These are phyloP conservation scores for Ageneiosus marmoratus DNA, from an alignment of 2,113 vertebrate genomes.

Conservation along the genomic window DNA sequence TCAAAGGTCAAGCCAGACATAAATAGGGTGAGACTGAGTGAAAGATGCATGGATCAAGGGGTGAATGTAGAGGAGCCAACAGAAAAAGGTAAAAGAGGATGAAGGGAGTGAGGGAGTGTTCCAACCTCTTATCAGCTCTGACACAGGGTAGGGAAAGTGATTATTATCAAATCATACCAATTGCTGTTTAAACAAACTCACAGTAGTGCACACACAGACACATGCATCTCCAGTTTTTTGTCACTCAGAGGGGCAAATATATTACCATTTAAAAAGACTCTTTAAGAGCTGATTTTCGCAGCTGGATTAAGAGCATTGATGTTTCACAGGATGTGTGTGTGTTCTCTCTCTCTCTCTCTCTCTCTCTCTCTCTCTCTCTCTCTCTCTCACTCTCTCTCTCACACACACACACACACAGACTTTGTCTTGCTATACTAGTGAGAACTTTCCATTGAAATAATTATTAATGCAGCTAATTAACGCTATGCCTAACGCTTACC, in stretches of 20 bases:
- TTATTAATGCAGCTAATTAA: too few relatives aligned
- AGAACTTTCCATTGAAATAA: too few relatives aligned
- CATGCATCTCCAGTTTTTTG: slow-evolving; percentile 52
- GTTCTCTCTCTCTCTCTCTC: slow-evolving; percentile 31
- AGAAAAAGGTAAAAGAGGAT: slow-evolving; percentile 40
- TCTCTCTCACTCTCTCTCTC: background rate
- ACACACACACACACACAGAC: too few relatives aligned
- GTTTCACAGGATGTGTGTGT: slow-evolving; percentile 54
- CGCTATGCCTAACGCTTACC: too few relatives aligned
- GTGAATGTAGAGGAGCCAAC: background rate
- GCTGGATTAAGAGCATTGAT: slow-evolving; percentile 64
- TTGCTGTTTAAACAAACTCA: slow-evolving; percentile 45
- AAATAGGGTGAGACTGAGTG: background rate
- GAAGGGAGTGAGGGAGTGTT: slow-evolving; percentile 61
- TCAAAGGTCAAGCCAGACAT: background rate
- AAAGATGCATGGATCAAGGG: background rate
- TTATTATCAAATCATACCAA: slow-evolving; percentile 80
- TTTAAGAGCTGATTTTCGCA: slow-evolving; percentile 61
- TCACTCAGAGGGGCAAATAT: slow-evolving; percentile 67
- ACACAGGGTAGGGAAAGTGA: slow-evolving; percentile 74
- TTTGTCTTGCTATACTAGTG: background rate
- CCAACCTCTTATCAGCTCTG: slow-evolving; percentile 70
- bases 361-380: background rate
- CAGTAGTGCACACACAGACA: slow-evolving; percentile 34
- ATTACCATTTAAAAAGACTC: slow-evolving; percentile 77